phyloP scores from a whole-genome alignment of 2,888 invertebrate species.

The Heliconius cydno region DNA sequence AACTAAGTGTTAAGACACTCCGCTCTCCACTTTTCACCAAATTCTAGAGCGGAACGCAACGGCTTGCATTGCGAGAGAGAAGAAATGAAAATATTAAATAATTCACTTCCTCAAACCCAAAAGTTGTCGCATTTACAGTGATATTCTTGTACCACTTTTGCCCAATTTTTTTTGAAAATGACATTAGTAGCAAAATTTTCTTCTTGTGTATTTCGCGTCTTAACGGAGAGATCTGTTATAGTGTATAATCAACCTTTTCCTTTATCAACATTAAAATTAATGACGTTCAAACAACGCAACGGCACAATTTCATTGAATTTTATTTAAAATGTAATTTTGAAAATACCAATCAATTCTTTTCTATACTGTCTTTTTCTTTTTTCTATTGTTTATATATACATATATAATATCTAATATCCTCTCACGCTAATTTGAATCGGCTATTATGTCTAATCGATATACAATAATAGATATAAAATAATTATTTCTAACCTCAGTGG shows the following conservation, averaged over 20 bases:
- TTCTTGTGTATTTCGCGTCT: no score
- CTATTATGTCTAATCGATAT: slow-evolving; percentile 70
- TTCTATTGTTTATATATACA: no score
- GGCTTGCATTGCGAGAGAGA: not conserved
- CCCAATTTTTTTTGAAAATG: no score
- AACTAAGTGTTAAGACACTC: not conserved
- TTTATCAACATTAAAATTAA: no score
- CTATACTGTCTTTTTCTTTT: no score
- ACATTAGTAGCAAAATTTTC: no score
- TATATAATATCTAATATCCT: slow-evolving; percentile 48
- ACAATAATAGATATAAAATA: slow-evolving; percentile 64
- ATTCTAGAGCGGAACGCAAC: no score
- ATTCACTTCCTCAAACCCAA: not conserved
- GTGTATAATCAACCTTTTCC: no score
- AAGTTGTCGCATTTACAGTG: not conserved
- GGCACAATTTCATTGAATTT: no score
- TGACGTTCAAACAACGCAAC: no score
- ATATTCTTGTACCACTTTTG: not conserved
- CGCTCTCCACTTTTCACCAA: not conserved
- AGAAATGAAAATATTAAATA: not conserved
- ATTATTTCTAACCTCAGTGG: slow-evolving; percentile 77
- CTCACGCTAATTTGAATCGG: slow-evolving; percentile 70
- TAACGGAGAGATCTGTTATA: no score
- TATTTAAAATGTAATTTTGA: no score
- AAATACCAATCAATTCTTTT: not conserved